phyloP scores from a whole-genome alignment of 2,888 invertebrate species.

The Spisula subtruncata region DNA sequence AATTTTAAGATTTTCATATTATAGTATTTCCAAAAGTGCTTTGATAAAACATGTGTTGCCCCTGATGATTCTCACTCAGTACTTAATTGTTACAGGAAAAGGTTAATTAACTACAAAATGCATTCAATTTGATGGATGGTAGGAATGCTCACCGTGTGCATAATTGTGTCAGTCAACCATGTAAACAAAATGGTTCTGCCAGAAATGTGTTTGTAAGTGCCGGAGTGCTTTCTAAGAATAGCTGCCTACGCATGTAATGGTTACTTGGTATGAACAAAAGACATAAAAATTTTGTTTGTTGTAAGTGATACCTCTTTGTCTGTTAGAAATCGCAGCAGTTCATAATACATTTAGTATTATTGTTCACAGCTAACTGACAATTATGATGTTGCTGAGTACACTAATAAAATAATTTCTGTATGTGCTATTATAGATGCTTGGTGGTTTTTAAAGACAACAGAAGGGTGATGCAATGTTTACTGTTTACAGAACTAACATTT shows the following conservation, averaged over 20 bases:
- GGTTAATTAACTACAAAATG: not conserved
- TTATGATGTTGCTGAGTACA: not conserved
- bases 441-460: no score
- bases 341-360: not conserved
- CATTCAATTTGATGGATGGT: slow-evolving; percentile 15
- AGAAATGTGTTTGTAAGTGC: not conserved
- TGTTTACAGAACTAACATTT: no score
- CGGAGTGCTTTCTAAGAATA: not conserved
- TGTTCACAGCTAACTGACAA: not conserved
- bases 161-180: slow-evolving; percentile 14
- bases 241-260: not conserved
- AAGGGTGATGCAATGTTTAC: no score
- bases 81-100: not conserved
- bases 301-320: not conserved
- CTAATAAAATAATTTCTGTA: no score
- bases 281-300: not conserved
- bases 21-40: no score
- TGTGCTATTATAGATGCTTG: no score
- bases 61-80: not conserved
- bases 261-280: not conserved
- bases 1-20: no score
- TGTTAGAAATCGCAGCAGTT: not conserved
- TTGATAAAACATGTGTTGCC: no score
- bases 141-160: slow-evolving; percentile 14
- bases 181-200: not conserved